phyloP scores from a whole-genome alignment of 1,140 invertebrate genomes.

The Nephila pilipes region DNA sequence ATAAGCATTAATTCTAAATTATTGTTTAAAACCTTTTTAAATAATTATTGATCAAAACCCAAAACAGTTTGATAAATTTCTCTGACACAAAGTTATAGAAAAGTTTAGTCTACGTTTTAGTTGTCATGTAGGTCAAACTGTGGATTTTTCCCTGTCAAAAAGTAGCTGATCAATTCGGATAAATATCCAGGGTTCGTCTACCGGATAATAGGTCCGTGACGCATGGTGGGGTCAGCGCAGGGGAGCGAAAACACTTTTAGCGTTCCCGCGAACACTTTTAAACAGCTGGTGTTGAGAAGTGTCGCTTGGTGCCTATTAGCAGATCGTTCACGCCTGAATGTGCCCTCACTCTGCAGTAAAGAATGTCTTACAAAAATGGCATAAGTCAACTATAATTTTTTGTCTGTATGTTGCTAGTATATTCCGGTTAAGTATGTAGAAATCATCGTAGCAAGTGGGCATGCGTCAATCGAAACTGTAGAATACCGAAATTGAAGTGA shows the following conservation, averaged over 20 bases:
- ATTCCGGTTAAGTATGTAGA: too few species aligned
- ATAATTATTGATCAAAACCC: too few species aligned
- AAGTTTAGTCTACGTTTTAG: too few species aligned
- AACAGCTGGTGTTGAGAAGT: conserved; percentile 49
- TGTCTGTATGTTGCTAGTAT: background rate
- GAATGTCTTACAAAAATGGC: background rate
- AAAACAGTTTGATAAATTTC: too few species aligned
- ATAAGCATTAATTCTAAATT: too few species aligned
- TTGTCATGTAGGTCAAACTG: too few species aligned
- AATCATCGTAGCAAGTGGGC: too few species aligned
- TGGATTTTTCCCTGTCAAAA: background rate
- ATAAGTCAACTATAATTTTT: background rate
- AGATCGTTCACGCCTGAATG: conserved; percentile 1
- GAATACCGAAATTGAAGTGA: too few species aligned
- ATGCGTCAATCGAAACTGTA: too few species aligned
- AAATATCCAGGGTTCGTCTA: background rate
- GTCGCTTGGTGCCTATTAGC: conserved; percentile 15
- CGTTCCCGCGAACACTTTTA: conserved; percentile 16
- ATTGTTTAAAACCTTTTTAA: too few species aligned
- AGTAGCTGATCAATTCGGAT: background rate
- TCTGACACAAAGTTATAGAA: too few species aligned
- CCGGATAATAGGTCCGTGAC: conserved; percentile 38
- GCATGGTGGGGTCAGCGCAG: conserved; percentile 16
- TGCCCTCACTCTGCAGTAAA: background rate
- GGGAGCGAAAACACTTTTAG: conserved; percentile 15